phyloP scores from a whole-genome alignment of 1,140 invertebrate species.

The Drosophila tristis region DNA sequence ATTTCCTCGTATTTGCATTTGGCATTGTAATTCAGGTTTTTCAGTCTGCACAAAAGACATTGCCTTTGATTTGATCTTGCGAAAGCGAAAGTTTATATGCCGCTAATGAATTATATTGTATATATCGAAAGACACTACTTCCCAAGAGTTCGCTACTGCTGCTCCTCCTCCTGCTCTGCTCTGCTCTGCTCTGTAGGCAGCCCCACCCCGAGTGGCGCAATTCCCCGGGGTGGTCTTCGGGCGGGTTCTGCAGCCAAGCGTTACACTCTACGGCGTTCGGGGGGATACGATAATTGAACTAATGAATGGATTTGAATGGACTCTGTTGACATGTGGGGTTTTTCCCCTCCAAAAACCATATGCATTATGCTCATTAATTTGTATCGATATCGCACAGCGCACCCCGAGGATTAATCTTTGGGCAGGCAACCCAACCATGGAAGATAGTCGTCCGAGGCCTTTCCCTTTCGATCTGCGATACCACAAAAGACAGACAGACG shows the following conservation, averaged over 20 bases:
- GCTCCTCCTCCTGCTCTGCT: too few relatives aligned
- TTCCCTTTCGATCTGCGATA: slow-evolving; percentile 51
- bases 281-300: slow-evolving; percentile 68
- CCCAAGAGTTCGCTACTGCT: not conserved
- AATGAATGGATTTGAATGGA: slow-evolving; percentile 60
- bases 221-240: slow-evolving; percentile 19
- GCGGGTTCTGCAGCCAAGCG: slow-evolving; percentile 24
- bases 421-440: slow-evolving; percentile 29
- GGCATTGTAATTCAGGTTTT: slow-evolving; percentile 78
- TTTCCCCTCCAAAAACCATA: slow-evolving; percentile 7
- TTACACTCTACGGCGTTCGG: slow-evolving; percentile 7
- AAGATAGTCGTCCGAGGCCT: slow-evolving; percentile 28
- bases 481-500: slow-evolving; percentile 19
- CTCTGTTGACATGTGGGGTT: slow-evolving; percentile 50
- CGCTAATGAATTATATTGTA: slow-evolving; percentile 74
- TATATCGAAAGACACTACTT: slow-evolving; percentile 4
- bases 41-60: slow-evolving; percentile 37
- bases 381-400: slow-evolving; percentile 36
- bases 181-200: too few relatives aligned
- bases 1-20: slow-evolving; percentile 71
- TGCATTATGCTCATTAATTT: slow-evolving; percentile 53
- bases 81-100: slow-evolving; percentile 78
- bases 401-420: slow-evolving; percentile 24
- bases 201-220: not conserved
- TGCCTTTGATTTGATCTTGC: slow-evolving; percentile 78